Base-by-base conservation (phyloP, 2,797 vertebrate genomes). In the Hapalemur alaotrensis region DNA sequence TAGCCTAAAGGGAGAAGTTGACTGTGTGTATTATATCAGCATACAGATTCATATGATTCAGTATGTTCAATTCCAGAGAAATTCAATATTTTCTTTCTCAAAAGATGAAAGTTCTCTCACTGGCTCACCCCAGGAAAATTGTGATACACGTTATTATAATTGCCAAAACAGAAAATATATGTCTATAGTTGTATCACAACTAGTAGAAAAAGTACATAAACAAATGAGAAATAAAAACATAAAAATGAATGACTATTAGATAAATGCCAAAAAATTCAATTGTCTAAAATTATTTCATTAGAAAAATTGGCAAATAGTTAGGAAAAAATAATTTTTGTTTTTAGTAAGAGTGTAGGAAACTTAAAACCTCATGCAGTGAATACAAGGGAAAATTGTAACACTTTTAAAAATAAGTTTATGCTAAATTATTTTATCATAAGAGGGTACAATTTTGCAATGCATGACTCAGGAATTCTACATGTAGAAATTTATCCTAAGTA, bases 1-100 rank as follows among this genome's bases (percentile, higher is more conserved):
- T 75, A 89, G 43, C n/a, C 32, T 91, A 88, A 86, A 75, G 80
- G 50, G 35, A 91, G 52, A 94, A 88, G 20, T 82, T 88, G 38
- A 35, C 46, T 79, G 7, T 43, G n/a, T 95, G 69, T 82, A 65
- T 90, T 91, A 48, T 20, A 89, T 79, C 41, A 84, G 18, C 14
- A 12, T 95, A 63, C n/a, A 67, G 18, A 78, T 76, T 90, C 88
- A 79, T 70, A 46, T 63, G 28, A 46, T 76, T 87, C 70, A 63
- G 4, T 67, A 65, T 78, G 23, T 73, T 76, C 17, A 57, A 9
- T 88, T 95, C n/a, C 22, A 92, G 23, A 48, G 0, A 86, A 81
- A 15, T 54, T 88, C 48, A 92, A 20, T 79, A 73, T 92, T 95
- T 88, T 91, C 41, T 65, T 85, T 89, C n/a, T 73, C 11, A 35